A percentile compares a stretch with the other conserved stretches of the same genome.
Conservation (phyloP, 2,797 vertebrate genomes). For the Okamejei kenojei region DNA sequence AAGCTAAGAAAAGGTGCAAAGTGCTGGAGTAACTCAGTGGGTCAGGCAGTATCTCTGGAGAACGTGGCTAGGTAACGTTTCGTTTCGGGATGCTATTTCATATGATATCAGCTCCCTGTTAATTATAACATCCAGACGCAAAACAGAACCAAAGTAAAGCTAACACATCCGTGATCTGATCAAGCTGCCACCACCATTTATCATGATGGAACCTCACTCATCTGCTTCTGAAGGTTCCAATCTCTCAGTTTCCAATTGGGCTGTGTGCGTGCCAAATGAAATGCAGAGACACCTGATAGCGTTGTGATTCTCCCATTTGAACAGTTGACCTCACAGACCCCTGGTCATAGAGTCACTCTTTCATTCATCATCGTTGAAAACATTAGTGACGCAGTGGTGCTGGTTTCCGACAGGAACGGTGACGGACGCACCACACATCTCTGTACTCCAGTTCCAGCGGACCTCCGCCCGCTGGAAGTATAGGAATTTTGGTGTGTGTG, state of each 20-base stretch:
- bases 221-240: not conserved
- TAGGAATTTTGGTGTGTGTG: no score
- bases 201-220: not conserved
- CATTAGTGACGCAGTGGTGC: no score
- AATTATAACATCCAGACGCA: not conserved
- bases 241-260: not conserved
- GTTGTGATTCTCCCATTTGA: not conserved
- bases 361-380: no score
- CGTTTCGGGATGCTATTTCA: no score
- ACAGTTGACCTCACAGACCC: not conserved
- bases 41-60: no score
- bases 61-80: no score
- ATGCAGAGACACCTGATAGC: not conserved
- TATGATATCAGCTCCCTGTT: not conserved
- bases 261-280: not conserved
- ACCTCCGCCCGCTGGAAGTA: no score
- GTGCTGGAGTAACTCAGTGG: no score
- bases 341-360: not conserved
- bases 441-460: no score
- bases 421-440: no score
- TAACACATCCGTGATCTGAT: no score
- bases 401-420: no score
- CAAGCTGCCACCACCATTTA: not conserved
- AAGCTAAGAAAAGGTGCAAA: not conserved
- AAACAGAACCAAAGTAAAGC: not conserved